Conservation (phyloP, 2,888 invertebrate species). For the Andrena camellia region DNA sequence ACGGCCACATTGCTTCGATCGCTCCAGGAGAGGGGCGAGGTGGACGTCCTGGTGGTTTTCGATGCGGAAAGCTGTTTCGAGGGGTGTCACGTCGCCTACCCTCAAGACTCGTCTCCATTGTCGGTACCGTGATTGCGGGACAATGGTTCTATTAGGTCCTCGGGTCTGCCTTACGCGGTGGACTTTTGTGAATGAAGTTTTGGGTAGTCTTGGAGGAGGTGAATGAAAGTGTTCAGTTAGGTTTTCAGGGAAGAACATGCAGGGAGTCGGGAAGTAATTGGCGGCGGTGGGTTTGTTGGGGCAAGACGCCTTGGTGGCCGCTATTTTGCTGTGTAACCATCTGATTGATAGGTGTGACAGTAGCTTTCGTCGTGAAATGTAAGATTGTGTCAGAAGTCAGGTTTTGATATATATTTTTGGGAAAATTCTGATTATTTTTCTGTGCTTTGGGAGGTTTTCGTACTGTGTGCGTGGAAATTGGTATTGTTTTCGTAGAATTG, state of each 20-base stretch:
- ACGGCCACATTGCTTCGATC: constrained; percentile 64
- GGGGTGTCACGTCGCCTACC: constrained; percentile 22
- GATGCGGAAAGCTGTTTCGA: neutral
- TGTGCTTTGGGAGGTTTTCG: too few species aligned
- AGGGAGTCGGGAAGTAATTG: too few species aligned
- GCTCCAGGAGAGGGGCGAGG: constrained; percentile 31
- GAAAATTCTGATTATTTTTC: too few species aligned
- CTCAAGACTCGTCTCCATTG: constrained; percentile 3
- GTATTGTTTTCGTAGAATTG: too few species aligned
- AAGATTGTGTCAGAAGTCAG: too few species aligned
- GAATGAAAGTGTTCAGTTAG: neutral
- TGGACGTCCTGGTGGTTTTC: constrained; percentile 9
- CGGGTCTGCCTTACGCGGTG: neutral
- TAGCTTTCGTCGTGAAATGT: too few species aligned
- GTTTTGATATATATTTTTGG: too few species aligned
- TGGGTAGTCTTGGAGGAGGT: neutral
- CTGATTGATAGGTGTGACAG: too few species aligned
- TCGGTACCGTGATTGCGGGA: constrained; percentile 3
- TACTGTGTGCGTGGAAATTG: too few species aligned
- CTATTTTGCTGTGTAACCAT: too few species aligned
- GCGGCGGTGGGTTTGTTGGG: too few species aligned
- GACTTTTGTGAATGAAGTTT: constrained; percentile 5
- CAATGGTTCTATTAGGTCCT: constrained; percentile 4
- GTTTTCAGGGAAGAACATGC: neutral
- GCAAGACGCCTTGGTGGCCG: neutral